Evolutionary conservation across 2,888 invertebrate genomes (phyloP), one percentile per base, ranked within the genome.

Genomic region (Isotomurus palustris): DNA sequence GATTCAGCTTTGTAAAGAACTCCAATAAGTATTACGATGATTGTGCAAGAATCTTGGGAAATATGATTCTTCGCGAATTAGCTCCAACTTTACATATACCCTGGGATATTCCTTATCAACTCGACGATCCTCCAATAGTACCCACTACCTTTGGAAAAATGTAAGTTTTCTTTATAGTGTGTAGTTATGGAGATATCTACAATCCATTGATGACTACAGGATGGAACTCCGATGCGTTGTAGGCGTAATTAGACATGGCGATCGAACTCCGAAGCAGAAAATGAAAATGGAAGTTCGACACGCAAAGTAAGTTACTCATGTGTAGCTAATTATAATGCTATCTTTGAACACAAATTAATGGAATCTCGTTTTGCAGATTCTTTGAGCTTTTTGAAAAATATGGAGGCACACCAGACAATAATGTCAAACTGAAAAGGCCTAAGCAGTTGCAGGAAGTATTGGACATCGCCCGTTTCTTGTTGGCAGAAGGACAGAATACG

Each of bases 1-100:
- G 99, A 0, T 99, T 99, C 77, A 97, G 96, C 74, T 99, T 99
- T 77, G 99, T 99, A 25, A 99, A 99, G 76, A 99, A 96, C 76
- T 97, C 97, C 0, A 92, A 92, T 76, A 99, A 99, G 75, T 99
- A 99, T 78, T 99, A 99, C 75, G 99, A 99, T 76, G 99, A 99
- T 74, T 97, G 96, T 76, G 96, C 97, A 22, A 94, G 96, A 78
- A 97, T 99, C 62, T 80, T 95, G 68, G 95, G 95, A 17, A 97
- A 99, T 75, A 96, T 96, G 92, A 94, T 99, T 61, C 78, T 99
- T 57, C 79, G 96, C 56, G 91, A 95, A 74, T 78, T 99, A 62
- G 95, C 97, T 3, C 95, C 95, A 0, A 92, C 92, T 6, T 78
- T 96, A 56, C 94, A 93, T 76, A 96, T 99, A 71, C 97, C 97